Base-by-base conservation (phyloP, 2,797 vertebrate species). In the Galago senegalensis region DNA sequence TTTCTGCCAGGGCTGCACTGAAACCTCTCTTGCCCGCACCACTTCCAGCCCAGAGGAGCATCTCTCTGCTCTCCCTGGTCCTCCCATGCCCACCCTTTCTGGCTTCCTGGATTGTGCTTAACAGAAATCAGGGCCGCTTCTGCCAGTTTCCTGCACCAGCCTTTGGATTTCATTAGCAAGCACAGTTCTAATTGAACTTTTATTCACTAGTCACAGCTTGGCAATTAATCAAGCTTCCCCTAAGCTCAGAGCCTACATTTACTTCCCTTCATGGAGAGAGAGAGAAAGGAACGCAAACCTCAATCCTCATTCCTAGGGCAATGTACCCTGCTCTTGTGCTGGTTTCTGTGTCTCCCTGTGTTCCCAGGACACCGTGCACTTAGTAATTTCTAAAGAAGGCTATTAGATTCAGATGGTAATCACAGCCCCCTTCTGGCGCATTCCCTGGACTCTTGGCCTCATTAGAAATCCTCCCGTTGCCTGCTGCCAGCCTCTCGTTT, bases 361-460 rank as follows among this genome's bases (percentile, higher is more conserved):
- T 40, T 97, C 95, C 87, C 96, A 87, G 94, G 91, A 93, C 77
- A 76, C 92, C 0, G 20, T 72, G 95, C 93, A 65, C 95, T 85
- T 84, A n/a, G 76, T 95, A 84, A 93, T 92, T 96, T 96, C 95
- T 93, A 93, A 93, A 95, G 95, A 91, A 76, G 70, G 27, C 73
- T 83, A 91, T 79, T 86, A 94, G 94, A 95, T 89, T 94, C 91
- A 58, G 87, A 77, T 75, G 91, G 77, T 93, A 95, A 96, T 96
- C 96, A 89, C 73, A 89, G 87, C 70, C 95, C 93, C 87, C 84
- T 94, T 92, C 91, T 96, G 93, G 89, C 10, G 7, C 73, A 88
- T 61, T 94, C 94, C 96, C 97, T 90, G 95, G 94, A 87, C 96
- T 94, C 94, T 67, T 93, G 97, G 95, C 97, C 97, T 97, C 96